Percentiles rank a stretch among this genome's conserved stretches.
Conservation (phyloP, 2,113 vertebrate genomes). For the Nestor notabilis region DNA sequence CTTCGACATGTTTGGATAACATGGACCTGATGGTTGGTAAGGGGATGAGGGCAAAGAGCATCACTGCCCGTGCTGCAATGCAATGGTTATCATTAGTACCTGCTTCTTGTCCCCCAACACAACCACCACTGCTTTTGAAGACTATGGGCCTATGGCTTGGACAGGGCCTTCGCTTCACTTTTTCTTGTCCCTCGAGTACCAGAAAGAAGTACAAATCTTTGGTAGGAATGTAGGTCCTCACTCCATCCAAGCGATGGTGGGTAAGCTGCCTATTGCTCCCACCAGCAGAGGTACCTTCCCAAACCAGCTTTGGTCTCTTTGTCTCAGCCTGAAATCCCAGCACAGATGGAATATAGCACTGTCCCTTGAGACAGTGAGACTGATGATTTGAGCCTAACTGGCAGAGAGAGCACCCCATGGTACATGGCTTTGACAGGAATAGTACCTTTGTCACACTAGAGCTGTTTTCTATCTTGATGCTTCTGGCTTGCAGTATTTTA, state of each 20-base stretch:
- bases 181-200: neutral
- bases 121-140: neutral
- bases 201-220: neutral
- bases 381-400: neutral
- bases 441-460: neutral
- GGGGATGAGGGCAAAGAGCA: constrained; percentile 91
- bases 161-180: neutral
- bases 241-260: neutral
- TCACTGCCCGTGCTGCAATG: constrained; percentile 85
- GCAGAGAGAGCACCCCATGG: neutral
- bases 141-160: neutral
- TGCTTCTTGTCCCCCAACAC: neutral
- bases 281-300: neutral
- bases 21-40: constrained; percentile 90
- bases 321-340: neutral
- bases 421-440: neutral
- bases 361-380: neutral
- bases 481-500: neutral
- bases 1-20: constrained; percentile 88
- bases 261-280: neutral
- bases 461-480: accelerated
- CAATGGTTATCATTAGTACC: neutral
- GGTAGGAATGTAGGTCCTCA: neutral
- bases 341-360: accelerated
- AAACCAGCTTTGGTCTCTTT: neutral